These are phyloP conservation scores for Lanistes nyassanus DNA, from an alignment of 1,140 invertebrate genomes.

Conservation along the genomic window DNA sequence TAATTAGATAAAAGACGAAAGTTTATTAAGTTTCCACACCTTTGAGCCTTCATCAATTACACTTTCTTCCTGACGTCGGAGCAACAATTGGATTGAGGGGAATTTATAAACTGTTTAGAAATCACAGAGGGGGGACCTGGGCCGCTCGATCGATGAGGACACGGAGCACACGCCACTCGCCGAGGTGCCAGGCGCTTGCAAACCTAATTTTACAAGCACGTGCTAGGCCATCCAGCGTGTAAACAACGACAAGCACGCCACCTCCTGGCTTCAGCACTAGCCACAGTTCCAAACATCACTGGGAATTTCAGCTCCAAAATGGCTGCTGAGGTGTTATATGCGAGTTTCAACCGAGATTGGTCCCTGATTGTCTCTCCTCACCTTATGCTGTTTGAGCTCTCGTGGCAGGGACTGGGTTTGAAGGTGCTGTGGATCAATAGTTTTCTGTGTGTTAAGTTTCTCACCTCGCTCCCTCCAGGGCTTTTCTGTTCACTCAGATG, in stretches of 20 bases:
- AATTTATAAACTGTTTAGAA: conserved; percentile 46
- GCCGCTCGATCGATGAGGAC: conserved; percentile 28
- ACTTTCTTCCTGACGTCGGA: conserved; percentile 40
- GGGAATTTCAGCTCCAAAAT: conserved; percentile 31
- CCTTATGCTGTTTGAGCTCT: conserved; percentile 14
- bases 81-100: conserved; percentile 38
- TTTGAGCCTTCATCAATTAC: conserved; percentile 34
- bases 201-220: conserved; percentile 27
- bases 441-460: conserved; percentile 6
- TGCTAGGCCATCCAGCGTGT: conserved; percentile 24
- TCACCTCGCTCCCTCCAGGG: no score
- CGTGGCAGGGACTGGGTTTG: no score
- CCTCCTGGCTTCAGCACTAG: conserved; percentile 16
- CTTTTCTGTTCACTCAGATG: no score
- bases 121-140: conserved; percentile 34
- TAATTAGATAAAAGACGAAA: conserved; percentile 33
- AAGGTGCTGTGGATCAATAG: no score
- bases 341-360: conserved; percentile 32
- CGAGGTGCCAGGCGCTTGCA: conserved; percentile 26
- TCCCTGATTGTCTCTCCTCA: conserved; percentile 25
- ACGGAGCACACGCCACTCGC: conserved; percentile 15
- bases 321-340: conserved; percentile 28
- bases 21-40: conserved; percentile 32
- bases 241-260: conserved; percentile 30
- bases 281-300: conserved; percentile 12